phyloP scores from a whole-genome alignment of 2,113 vertebrate species.

The Malurus elegans region DNA sequence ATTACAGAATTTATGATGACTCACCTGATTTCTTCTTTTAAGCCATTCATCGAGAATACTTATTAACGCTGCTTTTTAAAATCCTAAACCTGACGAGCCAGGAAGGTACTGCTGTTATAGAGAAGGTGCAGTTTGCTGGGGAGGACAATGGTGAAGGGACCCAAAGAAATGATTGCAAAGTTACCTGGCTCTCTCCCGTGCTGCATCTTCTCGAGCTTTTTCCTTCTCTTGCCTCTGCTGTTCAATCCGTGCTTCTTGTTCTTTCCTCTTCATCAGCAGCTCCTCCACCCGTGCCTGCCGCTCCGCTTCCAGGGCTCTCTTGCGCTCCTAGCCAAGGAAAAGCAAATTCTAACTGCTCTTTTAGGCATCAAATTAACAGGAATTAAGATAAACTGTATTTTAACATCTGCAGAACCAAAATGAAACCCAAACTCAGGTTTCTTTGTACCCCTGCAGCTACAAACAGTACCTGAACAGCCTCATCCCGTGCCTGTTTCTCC shows the following conservation, averaged over 20 bases:
- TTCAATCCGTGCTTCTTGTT: constrained; percentile 94
- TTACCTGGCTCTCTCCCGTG: constrained; percentile 93
- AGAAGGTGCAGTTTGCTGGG: neutral
- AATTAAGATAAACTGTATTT: neutral
- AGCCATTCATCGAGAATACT: neutral
- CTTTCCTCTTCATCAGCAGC: constrained; percentile 86
- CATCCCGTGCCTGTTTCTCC: constrained; percentile 96
- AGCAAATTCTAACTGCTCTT: neutral
- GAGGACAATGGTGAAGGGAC: fast-evolving
- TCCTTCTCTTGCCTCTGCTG: constrained; percentile 97
- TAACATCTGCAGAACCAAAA: neutral
- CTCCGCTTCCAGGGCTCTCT: constrained; percentile 91
- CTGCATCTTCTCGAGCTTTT: constrained; percentile 92
- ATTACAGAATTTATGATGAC: neutral
- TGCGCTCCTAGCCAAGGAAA: constrained; percentile 83
- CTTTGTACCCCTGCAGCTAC: neutral
- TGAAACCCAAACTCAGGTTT: fast-evolving
- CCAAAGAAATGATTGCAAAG: fast-evolving
- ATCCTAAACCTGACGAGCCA: neutral
- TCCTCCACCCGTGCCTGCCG: constrained; percentile 95
- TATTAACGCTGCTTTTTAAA: neutral
- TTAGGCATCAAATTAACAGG: neutral
- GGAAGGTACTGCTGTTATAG: neutral
- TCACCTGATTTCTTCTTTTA: neutral
- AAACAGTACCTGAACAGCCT: constrained; percentile 90